phyloP scores from a whole-genome alignment of 2,888 invertebrate species.

The Endotricha flammealis region DNA sequence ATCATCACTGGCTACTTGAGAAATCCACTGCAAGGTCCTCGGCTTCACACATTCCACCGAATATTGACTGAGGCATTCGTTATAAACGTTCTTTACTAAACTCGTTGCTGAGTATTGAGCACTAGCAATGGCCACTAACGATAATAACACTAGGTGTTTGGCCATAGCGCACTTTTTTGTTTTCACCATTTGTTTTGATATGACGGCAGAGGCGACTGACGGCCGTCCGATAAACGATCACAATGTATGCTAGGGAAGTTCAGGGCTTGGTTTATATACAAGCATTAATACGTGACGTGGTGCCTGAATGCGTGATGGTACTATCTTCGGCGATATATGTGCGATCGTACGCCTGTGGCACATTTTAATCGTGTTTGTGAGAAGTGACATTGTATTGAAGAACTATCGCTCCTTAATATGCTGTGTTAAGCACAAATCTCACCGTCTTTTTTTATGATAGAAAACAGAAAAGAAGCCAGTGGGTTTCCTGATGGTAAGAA shows the following conservation, averaged over 20 bases:
- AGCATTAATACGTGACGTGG: slow-evolving; percentile 76
- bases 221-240: slow-evolving; percentile 61
- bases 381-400: slow-evolving; percentile 54
- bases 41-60: slow-evolving; percentile 87
- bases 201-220: slow-evolving; percentile 63
- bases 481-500: no score
- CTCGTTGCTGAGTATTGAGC: slow-evolving; percentile 79
- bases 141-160: slow-evolving; percentile 62
- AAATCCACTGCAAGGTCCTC: slow-evolving; percentile 86
- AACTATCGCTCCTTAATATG: slow-evolving; percentile 59
- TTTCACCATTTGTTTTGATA: slow-evolving; percentile 32
- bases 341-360: slow-evolving; percentile 41
- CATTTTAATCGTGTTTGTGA: slow-evolving; percentile 55
- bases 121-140: slow-evolving; percentile 52
- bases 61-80: slow-evolving; percentile 82
- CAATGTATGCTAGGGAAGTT: slow-evolving; percentile 71
- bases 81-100: slow-evolving; percentile 81
- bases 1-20: slow-evolving; percentile 81
- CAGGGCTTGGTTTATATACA: slow-evolving; percentile 76
- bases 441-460: no score
- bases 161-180: slow-evolving; percentile 59
- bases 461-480: no score
- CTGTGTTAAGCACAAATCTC: no score
- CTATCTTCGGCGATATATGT: slow-evolving; percentile 50
- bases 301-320: slow-evolving; percentile 51